Conservation (phyloP, 2,888 invertebrate genomes). For the Apamea crenata region DNA sequence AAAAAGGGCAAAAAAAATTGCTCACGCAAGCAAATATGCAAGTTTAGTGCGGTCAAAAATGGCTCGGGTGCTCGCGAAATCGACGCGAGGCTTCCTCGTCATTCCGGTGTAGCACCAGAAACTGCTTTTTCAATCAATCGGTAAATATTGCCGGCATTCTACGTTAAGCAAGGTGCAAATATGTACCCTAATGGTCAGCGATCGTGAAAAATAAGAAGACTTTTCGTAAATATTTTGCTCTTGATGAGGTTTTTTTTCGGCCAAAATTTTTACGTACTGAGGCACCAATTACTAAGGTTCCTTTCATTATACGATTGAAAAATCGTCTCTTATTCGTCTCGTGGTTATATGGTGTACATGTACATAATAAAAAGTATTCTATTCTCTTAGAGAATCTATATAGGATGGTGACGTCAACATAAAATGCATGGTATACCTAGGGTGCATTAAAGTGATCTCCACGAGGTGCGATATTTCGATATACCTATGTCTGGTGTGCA, state of each 20-base stretch:
- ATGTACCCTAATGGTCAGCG: background rate
- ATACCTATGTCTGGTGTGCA: too few relatives aligned
- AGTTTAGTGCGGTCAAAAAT: constrained; percentile 44
- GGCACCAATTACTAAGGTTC: background rate
- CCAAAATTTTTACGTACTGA: background rate
- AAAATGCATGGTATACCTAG: background rate
- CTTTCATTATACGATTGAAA: background rate
- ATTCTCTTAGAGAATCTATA: background rate
- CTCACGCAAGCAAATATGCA: constrained; percentile 43
- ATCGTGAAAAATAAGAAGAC: background rate
- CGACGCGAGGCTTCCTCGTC: constrained; percentile 25
- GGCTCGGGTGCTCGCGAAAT: constrained; percentile 23
- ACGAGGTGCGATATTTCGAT: background rate
- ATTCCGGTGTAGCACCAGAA: constrained; percentile 21
- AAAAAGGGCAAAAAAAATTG: constrained; percentile 12
- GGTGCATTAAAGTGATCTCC: background rate
- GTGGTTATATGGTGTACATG: too few relatives aligned
- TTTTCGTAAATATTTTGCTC: background rate
- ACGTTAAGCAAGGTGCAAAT: background rate
- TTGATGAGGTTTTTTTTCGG: background rate
- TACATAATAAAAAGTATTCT: too few relatives aligned
- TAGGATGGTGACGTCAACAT: too few relatives aligned
- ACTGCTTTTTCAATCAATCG: constrained; percentile 19
- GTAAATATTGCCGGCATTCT: constrained; percentile 13
- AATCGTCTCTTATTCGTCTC: too few relatives aligned